Percentiles rank a stretch among this genome's conserved stretches.
Conservation (phyloP, 2,888 invertebrate genomes). For the Ichneumon xanthorius region DNA sequence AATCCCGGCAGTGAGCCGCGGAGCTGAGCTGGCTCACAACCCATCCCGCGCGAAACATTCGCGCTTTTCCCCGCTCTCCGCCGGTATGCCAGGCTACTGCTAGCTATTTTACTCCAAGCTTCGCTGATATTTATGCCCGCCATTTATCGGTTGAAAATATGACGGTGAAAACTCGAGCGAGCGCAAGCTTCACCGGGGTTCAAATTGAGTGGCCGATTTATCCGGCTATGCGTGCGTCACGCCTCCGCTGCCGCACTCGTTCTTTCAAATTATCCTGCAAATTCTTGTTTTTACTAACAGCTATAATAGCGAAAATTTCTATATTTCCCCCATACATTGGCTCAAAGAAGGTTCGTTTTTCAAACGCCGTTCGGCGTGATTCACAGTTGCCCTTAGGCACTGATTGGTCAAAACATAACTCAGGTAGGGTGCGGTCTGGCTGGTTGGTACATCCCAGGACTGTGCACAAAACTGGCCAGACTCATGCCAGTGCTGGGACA, state of each 20-base stretch:
- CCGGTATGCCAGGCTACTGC: slow-evolving; percentile 45
- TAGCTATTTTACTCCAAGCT: slow-evolving; percentile 64
- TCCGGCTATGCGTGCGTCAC: slow-evolving; percentile 47
- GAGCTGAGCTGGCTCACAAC: slow-evolving; percentile 22
- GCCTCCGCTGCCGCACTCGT: slow-evolving; percentile 30
- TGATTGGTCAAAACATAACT: not conserved
- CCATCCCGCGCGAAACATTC: slow-evolving; percentile 23
- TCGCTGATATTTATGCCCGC: slow-evolving; percentile 69
- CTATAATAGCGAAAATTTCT: not conserved
- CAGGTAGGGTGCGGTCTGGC: too few relatives aligned
- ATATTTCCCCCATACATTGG: not conserved
- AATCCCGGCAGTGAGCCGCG: slow-evolving; percentile 45
- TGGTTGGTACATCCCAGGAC: too few relatives aligned
- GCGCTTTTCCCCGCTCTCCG: slow-evolving; percentile 24
- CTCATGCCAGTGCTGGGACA: too few relatives aligned
- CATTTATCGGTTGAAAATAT: slow-evolving; percentile 71
- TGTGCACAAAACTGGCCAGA: too few relatives aligned
- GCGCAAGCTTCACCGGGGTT: slow-evolving; percentile 39
- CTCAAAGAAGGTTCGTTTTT: not conserved
- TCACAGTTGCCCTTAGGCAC: too few relatives aligned
- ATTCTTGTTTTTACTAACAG: slow-evolving; percentile 29
- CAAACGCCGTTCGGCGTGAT: not conserved
- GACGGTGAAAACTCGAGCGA: slow-evolving; percentile 56
- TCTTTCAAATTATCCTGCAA: slow-evolving; percentile 12
- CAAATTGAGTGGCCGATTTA: slow-evolving; percentile 57